Conservation (phyloP, 30 jellyfish, hydroid and myxozoan genomes). For the Chrysaora quinquecirrha region DNA sequence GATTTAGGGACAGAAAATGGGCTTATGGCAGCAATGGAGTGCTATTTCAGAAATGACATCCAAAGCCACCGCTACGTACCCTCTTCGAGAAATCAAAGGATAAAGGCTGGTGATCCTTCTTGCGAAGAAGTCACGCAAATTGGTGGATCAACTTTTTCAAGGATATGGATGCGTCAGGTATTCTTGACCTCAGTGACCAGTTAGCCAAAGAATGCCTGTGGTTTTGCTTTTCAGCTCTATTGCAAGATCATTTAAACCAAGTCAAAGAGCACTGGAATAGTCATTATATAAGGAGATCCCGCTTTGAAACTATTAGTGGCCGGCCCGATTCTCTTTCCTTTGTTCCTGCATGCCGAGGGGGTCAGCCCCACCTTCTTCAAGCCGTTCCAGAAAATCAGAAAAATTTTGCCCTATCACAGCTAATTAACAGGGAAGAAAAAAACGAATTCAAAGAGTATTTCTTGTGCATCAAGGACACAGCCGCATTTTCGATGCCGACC, state of each 20-base stretch:
- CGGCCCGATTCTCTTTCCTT: conserved; percentile 16
- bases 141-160: conserved; percentile 72
- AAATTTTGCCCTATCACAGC: neutral
- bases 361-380: neutral
- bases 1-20: conserved; percentile 81
- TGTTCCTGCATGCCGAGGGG: neutral
- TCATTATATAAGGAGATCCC: conserved; percentile 3
- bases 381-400: neutral
- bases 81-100: conserved; percentile 70
- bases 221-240: neutral
- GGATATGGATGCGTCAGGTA: conserved; percentile 35
- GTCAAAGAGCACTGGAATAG: conserved; percentile 7
- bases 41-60: conserved; percentile 38
- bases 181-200: conserved; percentile 6
- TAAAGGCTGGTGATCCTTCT: conserved; percentile 74
- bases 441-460: neutral
- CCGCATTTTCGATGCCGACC: neutral
- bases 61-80: conserved; percentile 57
- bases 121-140: conserved; percentile 17
- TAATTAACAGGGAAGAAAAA: neutral
- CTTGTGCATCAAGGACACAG: neutral
- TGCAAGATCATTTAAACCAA: neutral
- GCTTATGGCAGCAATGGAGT: conserved; percentile 59
- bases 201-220: conserved; percentile 32
- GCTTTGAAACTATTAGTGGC: neutral